A percentile compares a stretch with the other conserved stretches of the same genome.
phyloP scores from a whole-genome alignment of 1,140 invertebrate species.

The Leucophenga varia region DNA sequence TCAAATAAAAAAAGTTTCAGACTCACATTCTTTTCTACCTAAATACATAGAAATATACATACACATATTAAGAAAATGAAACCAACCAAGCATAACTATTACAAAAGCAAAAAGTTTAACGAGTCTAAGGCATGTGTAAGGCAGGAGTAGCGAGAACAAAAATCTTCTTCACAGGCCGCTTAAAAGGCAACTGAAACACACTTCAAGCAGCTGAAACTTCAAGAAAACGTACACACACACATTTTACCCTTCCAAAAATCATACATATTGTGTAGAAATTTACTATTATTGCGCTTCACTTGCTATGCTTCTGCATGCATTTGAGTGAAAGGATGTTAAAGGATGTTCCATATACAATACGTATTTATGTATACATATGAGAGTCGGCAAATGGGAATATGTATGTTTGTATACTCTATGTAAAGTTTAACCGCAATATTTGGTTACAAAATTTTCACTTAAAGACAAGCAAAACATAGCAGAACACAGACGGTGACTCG shows the following conservation, averaged over 20 bases:
- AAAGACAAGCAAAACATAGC: conserved; percentile 7
- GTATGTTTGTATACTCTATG: conserved; percentile 4
- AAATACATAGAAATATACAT: too few relatives aligned
- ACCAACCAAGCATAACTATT: conserved; percentile 48
- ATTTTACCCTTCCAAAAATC: neutral
- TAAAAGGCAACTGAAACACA: too few relatives aligned
- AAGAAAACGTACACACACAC: too few relatives aligned
- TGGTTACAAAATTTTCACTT: conserved; percentile 16
- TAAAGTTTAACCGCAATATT: conserved; percentile 31
- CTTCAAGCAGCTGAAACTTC: too few relatives aligned
- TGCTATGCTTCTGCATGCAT: neutral
- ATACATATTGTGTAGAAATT: conserved; percentile 15
- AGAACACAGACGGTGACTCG: too few relatives aligned
- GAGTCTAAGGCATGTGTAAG: conserved; percentile 46
- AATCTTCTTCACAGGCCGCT: too few relatives aligned
- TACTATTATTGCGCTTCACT: conserved; percentile 37
- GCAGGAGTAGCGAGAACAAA: neutral
- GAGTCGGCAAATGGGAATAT: conserved; percentile 13
- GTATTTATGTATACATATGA: conserved; percentile 6
- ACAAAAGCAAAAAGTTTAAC: conserved; percentile 51
- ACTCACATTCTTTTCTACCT: too few relatives aligned
- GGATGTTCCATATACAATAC: conserved; percentile 5
- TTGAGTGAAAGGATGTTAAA: conserved; percentile 4
- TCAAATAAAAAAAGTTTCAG: too few relatives aligned
- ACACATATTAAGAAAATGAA: conserved; percentile 44